These are phyloP conservation scores for Aphodius granarius DNA, from an alignment of 2,888 invertebrate species.

Conservation along the genomic window DNA sequence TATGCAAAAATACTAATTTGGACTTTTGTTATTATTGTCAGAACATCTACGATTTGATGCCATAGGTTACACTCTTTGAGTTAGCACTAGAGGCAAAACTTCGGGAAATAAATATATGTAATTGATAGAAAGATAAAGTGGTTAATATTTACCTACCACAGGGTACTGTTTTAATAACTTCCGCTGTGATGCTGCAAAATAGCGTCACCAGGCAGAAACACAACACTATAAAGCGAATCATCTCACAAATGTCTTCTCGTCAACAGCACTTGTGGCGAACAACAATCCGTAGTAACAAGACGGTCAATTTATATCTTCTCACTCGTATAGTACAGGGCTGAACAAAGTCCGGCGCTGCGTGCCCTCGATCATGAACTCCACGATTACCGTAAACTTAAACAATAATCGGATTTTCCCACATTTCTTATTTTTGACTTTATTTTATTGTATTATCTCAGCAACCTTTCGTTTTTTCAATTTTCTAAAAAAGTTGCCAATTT, in stretches of 20 bases:
- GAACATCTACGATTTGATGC: too few species aligned
- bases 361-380: background rate
- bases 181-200: conserved; percentile 20
- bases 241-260: background rate
- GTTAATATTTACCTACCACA: conserved; percentile 29
- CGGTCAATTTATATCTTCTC: background rate
- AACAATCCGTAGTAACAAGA: background rate
- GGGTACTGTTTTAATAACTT: conserved; percentile 20
- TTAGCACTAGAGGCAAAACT: too few species aligned
- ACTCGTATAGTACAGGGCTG: background rate
- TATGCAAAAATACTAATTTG: too few species aligned
- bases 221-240: conserved; percentile 23
- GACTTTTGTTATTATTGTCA: too few species aligned
- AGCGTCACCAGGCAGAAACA: conserved; percentile 25
- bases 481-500: background rate
- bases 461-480: background rate
- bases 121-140: background rate
- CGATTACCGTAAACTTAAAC: background rate
- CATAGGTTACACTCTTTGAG: too few species aligned
- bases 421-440: background rate
- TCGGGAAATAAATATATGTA: conserved; percentile 9
- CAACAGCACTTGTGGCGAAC: background rate
- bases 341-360: background rate
- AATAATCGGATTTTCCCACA: background rate
- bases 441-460: background rate